phyloP scores from a whole-genome alignment of 2,888 invertebrate species.

The Lysandra coridon region DNA sequence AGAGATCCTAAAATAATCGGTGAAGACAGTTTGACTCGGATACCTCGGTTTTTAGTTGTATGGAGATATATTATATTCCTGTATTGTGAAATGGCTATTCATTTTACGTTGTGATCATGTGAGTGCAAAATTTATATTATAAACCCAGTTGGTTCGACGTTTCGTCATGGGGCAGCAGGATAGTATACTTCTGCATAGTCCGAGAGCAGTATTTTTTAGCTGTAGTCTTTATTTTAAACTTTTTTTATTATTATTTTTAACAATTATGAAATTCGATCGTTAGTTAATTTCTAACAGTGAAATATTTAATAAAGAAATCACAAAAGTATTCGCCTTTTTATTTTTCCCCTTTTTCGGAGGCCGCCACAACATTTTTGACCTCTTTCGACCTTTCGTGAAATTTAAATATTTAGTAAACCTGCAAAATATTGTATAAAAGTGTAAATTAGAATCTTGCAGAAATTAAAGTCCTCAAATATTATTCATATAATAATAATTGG shows the following conservation, averaged over 20 bases:
- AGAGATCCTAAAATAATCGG: not conserved
- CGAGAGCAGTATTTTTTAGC: conserved; percentile 79
- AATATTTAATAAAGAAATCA: conserved; percentile 80
- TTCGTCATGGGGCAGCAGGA: conserved; percentile 73
- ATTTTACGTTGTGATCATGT: conserved; percentile 79
- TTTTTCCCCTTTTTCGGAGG: conserved; percentile 32
- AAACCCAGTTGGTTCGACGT: conserved; percentile 66
- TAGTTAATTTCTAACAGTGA: conserved; percentile 81
- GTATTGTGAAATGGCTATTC: conserved; percentile 74
- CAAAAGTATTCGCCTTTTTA: conserved; percentile 63
- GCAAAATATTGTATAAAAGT: no score
- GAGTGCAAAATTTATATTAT: conserved; percentile 75
- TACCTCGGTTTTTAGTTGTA: conserved; percentile 36
- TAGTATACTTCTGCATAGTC: conserved; percentile 73
- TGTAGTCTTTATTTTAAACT: conserved; percentile 74
- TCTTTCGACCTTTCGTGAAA: not conserved
- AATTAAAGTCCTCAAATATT: no score
- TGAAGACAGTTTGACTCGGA: not conserved
- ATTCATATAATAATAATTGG: not conserved
- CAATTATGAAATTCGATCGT: conserved; percentile 77
- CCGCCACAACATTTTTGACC: not conserved
- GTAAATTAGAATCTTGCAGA: no score
- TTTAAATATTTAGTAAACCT: no score
- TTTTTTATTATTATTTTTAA: conserved; percentile 65
- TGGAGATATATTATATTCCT: conserved; percentile 47